Evolutionary conservation across 1,140 invertebrate species (phyloP), one percentile per base, ranked within the genome.

Genomic region (Drosophila rhopaloa): DNA sequence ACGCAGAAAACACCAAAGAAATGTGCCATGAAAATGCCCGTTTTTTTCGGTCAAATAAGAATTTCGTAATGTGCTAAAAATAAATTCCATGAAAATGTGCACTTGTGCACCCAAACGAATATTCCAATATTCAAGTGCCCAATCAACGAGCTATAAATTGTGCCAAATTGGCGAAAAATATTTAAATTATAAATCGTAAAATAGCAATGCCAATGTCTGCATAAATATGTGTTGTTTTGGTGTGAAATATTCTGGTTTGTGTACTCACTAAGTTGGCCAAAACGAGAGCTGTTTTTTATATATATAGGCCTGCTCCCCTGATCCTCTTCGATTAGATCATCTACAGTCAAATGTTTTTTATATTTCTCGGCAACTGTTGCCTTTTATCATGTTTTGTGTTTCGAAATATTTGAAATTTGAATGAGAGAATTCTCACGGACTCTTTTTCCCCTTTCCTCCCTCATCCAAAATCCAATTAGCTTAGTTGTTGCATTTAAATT

Each of bases 31-130:
- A 41, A 61, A 32, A 59, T 48, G 16, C 35, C 29, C 32, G 59
- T 47, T 47, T 40, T 40, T 47, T 62, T 63, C 24, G 47, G 37
- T 44, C 55, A 56, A 41, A 79, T 70, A 70, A 29, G 46, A 40
- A 63, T 83, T 88, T 88, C 76, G 83, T 88, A 83, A 88, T 83
- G 83, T 59, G 59, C 79, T 86, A 88, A 70, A 83, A 88, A 86
- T 86, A 86, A 76, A 47, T 48, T 62, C 67, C 77, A 79, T 81
- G 83, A 56, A 77, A 88, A 76, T 72, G 71, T 88, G 83, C 84
- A 88, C 70, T 66, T 29, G 78, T 60, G 78, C 43, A 47, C n/a
- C 48, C 38, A 24, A 43, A 19, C 29, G 41, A 61, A 76, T 61
- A 66, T 60, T 54, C 40, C 43, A 41, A 56, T 68, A 50, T 59